phyloP scores from a whole-genome alignment of 2,888 invertebrate genomes.

The Tenthredo scrophulariae region DNA sequence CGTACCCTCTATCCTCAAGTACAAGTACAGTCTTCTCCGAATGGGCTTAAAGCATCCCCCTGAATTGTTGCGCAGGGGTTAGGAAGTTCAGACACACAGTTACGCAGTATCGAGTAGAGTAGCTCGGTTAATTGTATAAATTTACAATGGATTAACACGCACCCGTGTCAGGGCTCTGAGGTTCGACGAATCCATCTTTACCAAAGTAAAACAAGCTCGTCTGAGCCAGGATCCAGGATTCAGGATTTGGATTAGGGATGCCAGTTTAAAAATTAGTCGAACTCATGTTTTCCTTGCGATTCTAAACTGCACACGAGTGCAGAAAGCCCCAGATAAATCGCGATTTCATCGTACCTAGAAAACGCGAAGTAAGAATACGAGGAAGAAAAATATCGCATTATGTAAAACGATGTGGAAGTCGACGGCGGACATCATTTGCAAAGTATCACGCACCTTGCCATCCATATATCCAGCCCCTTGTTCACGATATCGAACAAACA shows the following conservation, averaged over 20 bases:
- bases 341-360: background rate
- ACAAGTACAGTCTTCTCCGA: too few relatives aligned
- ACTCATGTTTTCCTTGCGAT: background rate
- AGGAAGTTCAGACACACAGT: conserved; percentile 9
- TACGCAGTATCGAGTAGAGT: conserved; percentile 30
- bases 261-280: background rate
- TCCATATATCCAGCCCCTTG: background rate
- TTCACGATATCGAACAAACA: conserved; percentile 43
- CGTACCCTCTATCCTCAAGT: too few relatives aligned
- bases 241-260: background rate
- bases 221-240: background rate
- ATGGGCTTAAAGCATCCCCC: background rate
- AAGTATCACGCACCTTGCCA: conserved; percentile 31
- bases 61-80: background rate
- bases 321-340: too few relatives aligned
- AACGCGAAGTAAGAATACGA: background rate
- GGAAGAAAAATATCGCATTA: background rate
- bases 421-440: conserved; percentile 42
- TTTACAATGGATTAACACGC: conserved; percentile 72
- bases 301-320: background rate
- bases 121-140: conserved; percentile 73
- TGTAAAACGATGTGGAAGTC: conserved; percentile 18
- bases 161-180: conserved; percentile 6
- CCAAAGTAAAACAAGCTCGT: background rate
- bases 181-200: background rate